These are phyloP conservation scores for Onchidella celtica DNA, from an alignment of 2,888 invertebrate genomes.

Conservation along the genomic window DNA sequence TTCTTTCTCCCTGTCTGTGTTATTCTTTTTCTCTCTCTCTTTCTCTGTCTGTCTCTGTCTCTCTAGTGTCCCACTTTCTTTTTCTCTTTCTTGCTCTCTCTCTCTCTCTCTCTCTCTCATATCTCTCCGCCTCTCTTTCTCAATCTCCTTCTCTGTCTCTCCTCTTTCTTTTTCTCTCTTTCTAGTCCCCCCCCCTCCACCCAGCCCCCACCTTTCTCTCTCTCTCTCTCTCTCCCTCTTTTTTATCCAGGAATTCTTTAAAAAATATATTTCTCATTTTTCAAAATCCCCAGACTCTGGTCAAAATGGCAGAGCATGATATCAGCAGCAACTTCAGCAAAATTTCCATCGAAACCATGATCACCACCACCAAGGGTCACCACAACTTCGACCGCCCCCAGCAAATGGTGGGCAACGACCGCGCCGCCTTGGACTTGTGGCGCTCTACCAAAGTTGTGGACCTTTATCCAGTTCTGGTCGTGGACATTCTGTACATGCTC, in stretches of 20 bases:
- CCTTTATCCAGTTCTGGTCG: slow-evolving; percentile 48
- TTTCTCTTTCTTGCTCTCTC: no score
- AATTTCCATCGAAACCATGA: background rate
- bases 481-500: slow-evolving; percentile 45
- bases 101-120: no score
- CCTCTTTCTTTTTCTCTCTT: no score
- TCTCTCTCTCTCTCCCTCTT: background rate
- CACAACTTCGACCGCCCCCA: background rate
- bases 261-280: no score
- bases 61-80: no score
- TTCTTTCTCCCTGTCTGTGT: no score
- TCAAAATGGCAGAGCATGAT: background rate
- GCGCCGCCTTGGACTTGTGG: background rate
- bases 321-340: background rate
- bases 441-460: background rate
- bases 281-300: background rate
- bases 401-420: background rate
- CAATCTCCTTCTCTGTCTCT: no score
- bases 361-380: background rate
- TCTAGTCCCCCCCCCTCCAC: no score
- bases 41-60: no score
- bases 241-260: background rate
- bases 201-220: no score
- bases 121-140: no score
- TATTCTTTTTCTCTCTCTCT: no score